A percentile compares a stretch with the other conserved stretches of the same genome.
phyloP scores from a whole-genome alignment of 2,797 vertebrate species.

The Sternarchorhynchus goeldii region DNA sequence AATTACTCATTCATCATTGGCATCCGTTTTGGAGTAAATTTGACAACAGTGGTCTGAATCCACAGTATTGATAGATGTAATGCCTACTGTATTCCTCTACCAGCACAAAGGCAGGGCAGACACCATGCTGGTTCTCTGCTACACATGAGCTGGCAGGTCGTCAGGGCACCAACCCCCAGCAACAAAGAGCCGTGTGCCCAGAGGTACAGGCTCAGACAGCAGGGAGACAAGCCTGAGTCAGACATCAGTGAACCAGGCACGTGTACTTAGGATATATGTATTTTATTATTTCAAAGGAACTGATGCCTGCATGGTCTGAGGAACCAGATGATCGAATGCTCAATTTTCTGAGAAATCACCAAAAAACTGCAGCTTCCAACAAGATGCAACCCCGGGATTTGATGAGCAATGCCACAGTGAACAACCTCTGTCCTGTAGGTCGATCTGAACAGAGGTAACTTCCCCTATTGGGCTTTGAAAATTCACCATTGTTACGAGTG shows the following conservation, averaged over 20 bases:
- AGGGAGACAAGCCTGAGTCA: conserved; percentile 8
- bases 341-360: conserved; percentile 21
- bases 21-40: background rate
- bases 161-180: conserved; percentile 58
- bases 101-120: conserved; percentile 53
- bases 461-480: conserved; percentile 21
- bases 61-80: conserved; percentile 31
- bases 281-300: conserved; percentile 23
- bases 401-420: conserved; percentile 6
- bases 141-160: conserved; percentile 43
- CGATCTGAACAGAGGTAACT: background rate
- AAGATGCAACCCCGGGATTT: conserved; percentile 23
- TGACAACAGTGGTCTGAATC: conserved; percentile 22
- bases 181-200: conserved; percentile 52
- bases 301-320: conserved; percentile 15
- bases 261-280: background rate
- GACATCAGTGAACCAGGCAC: conserved; percentile 13
- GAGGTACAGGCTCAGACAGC: conserved; percentile 30
- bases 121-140: conserved; percentile 45
- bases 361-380: conserved; percentile 29
- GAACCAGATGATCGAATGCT: conserved; percentile 39
- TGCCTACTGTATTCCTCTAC: conserved; percentile 41
- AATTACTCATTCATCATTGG: background rate
- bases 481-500: background rate
- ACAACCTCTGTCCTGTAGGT: conserved; percentile 3